Conservation (phyloP, 1,140 invertebrate species). For the Tetramorium parvispinum region DNA sequence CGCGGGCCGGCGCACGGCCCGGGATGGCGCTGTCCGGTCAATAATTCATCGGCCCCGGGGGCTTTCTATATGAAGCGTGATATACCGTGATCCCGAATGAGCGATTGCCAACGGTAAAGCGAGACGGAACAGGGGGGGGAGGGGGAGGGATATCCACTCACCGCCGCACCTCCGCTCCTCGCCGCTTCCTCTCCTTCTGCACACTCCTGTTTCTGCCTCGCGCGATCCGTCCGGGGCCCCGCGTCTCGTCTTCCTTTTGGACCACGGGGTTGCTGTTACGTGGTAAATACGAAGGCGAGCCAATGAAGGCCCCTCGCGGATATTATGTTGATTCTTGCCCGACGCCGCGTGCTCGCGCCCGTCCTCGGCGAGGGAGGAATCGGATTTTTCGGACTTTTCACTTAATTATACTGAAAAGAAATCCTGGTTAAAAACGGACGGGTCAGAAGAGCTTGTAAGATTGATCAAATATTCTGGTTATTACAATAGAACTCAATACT, state of each 20-base stretch:
- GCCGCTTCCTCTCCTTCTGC: constrained; percentile 31
- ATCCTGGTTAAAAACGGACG: too few relatives aligned
- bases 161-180: too few relatives aligned
- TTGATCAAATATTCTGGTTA: too few relatives aligned
- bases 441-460: too few relatives aligned
- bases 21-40: constrained; percentile 71
- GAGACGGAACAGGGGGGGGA: constrained; percentile 61
- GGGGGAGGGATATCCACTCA: too few relatives aligned
- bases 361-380: neutral
- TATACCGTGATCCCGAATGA: constrained; percentile 84
- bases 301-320: neutral
- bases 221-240: constrained; percentile 20
- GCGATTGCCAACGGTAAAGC: constrained; percentile 80
- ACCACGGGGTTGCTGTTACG: constrained; percentile 39
- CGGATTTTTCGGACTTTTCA: constrained; percentile 1
- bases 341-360: neutral
- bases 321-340: constrained; percentile 36
- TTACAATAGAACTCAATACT: too few relatives aligned
- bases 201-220: constrained; percentile 62
- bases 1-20: constrained; percentile 63
- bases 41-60: constrained; percentile 79
- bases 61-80: constrained; percentile 83
- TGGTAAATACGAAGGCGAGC: neutral
- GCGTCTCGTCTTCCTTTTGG: constrained; percentile 43
- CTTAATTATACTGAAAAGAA: neutral